Percentiles rank a stretch among this genome's conserved stretches.
phyloP scores from a whole-genome alignment of 2,113 vertebrate genomes.

The Neodon shergylaensis region DNA sequence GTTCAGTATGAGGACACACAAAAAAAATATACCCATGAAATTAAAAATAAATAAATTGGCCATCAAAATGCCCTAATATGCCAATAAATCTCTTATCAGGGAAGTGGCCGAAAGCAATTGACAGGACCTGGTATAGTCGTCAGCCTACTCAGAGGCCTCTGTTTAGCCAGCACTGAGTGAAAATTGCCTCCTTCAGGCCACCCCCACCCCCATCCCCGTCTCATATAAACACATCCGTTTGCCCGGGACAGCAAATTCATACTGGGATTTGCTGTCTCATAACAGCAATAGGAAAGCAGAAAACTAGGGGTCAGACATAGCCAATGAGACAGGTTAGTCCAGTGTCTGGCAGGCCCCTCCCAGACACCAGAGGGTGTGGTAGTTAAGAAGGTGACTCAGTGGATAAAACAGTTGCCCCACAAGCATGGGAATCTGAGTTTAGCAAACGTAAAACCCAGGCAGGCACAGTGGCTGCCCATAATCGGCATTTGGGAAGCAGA shows the following conservation, averaged over 20 bases:
- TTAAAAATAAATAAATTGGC: background rate
- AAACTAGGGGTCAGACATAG: background rate
- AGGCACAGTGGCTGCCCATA: background rate
- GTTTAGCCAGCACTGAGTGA: background rate
- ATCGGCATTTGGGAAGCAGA: background rate
- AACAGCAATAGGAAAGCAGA: background rate
- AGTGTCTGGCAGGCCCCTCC: background rate
- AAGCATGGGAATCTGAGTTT: background rate
- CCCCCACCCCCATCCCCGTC: background rate
- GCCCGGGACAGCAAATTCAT: conserved; percentile 36
- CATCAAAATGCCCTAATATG: background rate
- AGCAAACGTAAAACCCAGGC: background rate
- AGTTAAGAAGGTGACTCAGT: background rate
- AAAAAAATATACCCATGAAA: background rate
- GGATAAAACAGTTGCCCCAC: background rate
- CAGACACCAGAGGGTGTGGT: background rate
- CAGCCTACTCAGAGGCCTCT: accelerated
- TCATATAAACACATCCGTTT: background rate
- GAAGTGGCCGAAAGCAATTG: background rate
- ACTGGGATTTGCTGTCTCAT: background rate
- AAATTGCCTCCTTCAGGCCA: background rate
- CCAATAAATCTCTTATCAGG: background rate
- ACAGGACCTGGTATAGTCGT: accelerated
- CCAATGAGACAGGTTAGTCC: background rate
- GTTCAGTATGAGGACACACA: conserved; percentile 2